phyloP scores from a whole-genome alignment of 2,797 vertebrate genomes.

The Falco berigora region DNA sequence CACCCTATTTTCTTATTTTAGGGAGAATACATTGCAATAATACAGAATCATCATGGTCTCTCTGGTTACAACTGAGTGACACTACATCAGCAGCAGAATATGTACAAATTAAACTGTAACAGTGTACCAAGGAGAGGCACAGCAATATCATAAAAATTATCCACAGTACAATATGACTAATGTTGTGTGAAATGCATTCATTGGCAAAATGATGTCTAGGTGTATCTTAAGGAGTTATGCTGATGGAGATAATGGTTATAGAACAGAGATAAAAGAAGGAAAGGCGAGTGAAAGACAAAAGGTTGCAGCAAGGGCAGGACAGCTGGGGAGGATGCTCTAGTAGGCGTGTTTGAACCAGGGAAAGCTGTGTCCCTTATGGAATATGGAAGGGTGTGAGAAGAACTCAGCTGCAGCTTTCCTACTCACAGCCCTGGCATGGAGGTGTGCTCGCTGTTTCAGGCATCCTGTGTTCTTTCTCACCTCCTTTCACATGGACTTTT shows the following conservation, averaged over 20 bases:
- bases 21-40: neutral
- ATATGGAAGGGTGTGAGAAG: neutral
- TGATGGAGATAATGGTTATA: slow-evolving; percentile 54
- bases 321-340: neutral
- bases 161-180: slow-evolving; percentile 59
- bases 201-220: slow-evolving; percentile 44
- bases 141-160: slow-evolving; percentile 51
- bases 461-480: neutral
- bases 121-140: slow-evolving; percentile 31
- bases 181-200: slow-evolving; percentile 66
- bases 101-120: slow-evolving; percentile 54
- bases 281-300: slow-evolving; percentile 39
- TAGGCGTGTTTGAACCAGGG: neutral
- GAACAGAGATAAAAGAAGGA: slow-evolving; percentile 33
- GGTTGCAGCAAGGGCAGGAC: slow-evolving; percentile 47
- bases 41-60: neutral
- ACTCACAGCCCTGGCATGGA: rapidly evolving
- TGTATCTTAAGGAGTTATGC: slow-evolving; percentile 59
- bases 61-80: slow-evolving; percentile 25
- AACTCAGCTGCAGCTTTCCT: neutral
- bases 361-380: neutral
- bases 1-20: neutral
- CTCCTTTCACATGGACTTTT: neutral
- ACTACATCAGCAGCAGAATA: slow-evolving; percentile 30
- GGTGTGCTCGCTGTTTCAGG: neutral